A percentile compares a stretch with the other conserved stretches of the same genome.
phyloP scores from a whole-genome alignment of 1,140 invertebrate species.

The Vanessa tameamea region DNA sequence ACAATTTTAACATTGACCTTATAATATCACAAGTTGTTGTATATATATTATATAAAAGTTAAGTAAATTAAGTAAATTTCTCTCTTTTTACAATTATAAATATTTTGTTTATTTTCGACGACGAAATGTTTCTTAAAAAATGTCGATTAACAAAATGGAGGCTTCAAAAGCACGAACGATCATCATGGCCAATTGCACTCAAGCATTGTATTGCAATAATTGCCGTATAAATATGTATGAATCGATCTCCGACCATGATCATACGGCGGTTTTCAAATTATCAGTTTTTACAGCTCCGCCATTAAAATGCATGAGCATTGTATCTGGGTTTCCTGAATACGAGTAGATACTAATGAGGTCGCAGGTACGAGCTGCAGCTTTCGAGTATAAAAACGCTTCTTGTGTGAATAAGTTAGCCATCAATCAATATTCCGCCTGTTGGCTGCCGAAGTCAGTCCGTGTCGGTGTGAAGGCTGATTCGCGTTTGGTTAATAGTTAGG shows the following conservation, averaged over 20 bases:
- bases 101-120: not conserved
- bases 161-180: conserved; percentile 28
- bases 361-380: conserved; percentile 18
- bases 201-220: conserved; percentile 69
- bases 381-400: conserved; percentile 26
- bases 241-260: conserved; percentile 51
- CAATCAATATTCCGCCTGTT: conserved; percentile 14
- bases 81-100: not conserved
- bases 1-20: conserved; percentile 22
- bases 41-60: no score
- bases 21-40: not conserved
- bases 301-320: conserved; percentile 66
- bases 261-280: conserved; percentile 59
- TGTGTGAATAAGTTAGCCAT: conserved; percentile 23
- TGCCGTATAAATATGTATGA: conserved; percentile 69
- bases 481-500: not conserved
- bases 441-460: conserved; percentile 12
- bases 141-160: conserved; percentile 7
- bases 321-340: conserved; percentile 45
- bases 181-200: conserved; percentile 51
- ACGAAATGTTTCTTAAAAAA: not conserved
- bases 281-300: conserved; percentile 61
- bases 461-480: not conserved
- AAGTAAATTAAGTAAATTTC: no score
- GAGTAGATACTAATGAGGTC: conserved; percentile 42